These are phyloP conservation scores for Phytoseiulus persimilis DNA, from an alignment of 2,888 invertebrate genomes.

Conservation along the genomic window DNA sequence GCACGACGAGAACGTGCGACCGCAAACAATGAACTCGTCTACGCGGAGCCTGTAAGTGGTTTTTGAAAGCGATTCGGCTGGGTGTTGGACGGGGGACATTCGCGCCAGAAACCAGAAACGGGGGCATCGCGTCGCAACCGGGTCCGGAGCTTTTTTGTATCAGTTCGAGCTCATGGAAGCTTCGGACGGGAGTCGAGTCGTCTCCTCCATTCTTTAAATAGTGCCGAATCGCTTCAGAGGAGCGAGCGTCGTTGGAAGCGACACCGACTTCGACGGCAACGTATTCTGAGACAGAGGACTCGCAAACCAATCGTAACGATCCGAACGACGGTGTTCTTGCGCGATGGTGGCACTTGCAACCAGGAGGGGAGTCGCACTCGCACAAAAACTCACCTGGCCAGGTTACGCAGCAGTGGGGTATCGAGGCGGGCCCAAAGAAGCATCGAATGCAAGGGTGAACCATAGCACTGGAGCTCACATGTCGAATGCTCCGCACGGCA, in stretches of 20 bases:
- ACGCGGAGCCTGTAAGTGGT: background rate
- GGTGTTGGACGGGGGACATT: background rate
- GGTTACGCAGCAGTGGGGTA: constrained; percentile 31
- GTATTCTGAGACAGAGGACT: background rate
- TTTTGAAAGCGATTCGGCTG: background rate
- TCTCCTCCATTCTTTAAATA: background rate
- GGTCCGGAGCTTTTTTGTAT: background rate
- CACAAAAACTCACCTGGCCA: constrained; percentile 23
- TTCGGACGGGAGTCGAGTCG: background rate
- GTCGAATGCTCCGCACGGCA: background rate
- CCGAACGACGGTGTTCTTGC: no score
- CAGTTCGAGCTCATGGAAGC: background rate
- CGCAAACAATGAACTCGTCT: background rate
- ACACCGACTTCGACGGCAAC: background rate
- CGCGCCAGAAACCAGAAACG: background rate
- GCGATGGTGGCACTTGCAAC: no score
- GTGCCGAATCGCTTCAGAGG: background rate
- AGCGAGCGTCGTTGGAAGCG: background rate
- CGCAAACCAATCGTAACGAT: no score
- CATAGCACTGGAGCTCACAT: constrained; percentile 27
- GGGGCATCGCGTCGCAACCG: background rate
- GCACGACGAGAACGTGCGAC: background rate
- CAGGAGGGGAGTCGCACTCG: background rate
- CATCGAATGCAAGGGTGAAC: constrained; percentile 35
- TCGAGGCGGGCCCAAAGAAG: constrained; percentile 32